These are phyloP conservation scores for Vicugna pacos DNA, from an alignment of 2,113 vertebrate species.

Conservation along the genomic window DNA sequence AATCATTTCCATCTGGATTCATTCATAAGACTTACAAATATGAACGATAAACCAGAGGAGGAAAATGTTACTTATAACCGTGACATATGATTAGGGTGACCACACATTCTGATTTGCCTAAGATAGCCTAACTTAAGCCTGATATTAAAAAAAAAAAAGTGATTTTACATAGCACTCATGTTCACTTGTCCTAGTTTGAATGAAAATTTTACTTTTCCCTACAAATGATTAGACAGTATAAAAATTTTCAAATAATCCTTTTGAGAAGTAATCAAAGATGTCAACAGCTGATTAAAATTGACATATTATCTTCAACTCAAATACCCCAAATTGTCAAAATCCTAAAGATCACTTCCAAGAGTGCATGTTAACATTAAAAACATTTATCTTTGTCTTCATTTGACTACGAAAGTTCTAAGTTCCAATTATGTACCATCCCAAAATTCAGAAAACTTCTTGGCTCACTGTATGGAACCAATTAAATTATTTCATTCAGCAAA, in stretches of 20 bases:
- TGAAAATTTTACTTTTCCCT: neutral
- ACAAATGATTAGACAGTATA: neutral
- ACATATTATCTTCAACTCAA: neutral
- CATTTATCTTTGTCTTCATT: neutral
- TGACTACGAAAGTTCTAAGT: conserved; percentile 5
- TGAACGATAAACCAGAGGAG: neutral
- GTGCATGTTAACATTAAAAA: neutral
- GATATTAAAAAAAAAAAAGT: neutral
- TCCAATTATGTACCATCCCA: neutral
- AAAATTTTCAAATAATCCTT: neutral
- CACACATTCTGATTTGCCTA: neutral
- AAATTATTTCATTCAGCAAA: conserved; percentile 26
- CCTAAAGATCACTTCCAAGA: conserved; percentile 21
- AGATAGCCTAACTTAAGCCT: neutral
- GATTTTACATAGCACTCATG: conserved; percentile 24
- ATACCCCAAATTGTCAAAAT: neutral
- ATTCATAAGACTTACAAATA: neutral
- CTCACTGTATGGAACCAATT: neutral
- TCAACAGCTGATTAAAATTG: neutral
- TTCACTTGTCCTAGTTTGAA: neutral
- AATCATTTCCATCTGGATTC: neutral
- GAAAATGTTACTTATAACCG: neutral
- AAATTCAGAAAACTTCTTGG: conserved; percentile 12
- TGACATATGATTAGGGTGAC: neutral
- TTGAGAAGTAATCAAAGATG: conserved; percentile 7